Evolutionary conservation across 2,797 vertebrate species (phyloP).

Genomic region (Acomys russatus): DNA sequence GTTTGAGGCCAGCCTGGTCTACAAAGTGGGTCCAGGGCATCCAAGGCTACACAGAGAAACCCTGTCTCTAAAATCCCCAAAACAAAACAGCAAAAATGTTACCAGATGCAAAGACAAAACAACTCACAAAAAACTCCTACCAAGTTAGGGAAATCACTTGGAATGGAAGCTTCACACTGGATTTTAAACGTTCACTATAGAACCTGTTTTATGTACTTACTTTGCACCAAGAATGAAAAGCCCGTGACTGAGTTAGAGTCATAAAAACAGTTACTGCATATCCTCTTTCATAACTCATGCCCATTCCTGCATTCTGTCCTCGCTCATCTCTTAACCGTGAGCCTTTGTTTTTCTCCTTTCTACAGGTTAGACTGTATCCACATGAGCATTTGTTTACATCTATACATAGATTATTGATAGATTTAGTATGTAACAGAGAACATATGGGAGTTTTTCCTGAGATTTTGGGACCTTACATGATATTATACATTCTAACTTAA

Average conservation of each 20-base stretch:
- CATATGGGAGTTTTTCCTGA: not conserved
- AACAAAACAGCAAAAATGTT: no score
- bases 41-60: no score
- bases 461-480: not conserved
- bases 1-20: no score
- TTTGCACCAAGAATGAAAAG: not conserved
- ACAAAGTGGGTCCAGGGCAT: no score
- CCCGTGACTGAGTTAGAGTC: not conserved
- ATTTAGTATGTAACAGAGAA: not conserved
- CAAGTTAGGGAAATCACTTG: not conserved
- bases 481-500: not conserved
- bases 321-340: no score
- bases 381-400: not conserved
- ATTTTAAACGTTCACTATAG: not conserved
- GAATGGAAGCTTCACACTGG: not conserved
- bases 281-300: not conserved
- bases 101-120: not conserved
- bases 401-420: not conserved
- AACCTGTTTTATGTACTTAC: not conserved
- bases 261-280: not conserved
- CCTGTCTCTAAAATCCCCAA: no score
- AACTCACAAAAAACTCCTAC: not conserved
- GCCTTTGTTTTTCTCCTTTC: not conserved
- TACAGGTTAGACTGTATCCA: not conserved
- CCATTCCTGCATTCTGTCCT: not conserved